These are phyloP conservation scores for Strigamia maritima DNA, from an alignment of 2,888 invertebrate species.

Conservation along the genomic window DNA sequence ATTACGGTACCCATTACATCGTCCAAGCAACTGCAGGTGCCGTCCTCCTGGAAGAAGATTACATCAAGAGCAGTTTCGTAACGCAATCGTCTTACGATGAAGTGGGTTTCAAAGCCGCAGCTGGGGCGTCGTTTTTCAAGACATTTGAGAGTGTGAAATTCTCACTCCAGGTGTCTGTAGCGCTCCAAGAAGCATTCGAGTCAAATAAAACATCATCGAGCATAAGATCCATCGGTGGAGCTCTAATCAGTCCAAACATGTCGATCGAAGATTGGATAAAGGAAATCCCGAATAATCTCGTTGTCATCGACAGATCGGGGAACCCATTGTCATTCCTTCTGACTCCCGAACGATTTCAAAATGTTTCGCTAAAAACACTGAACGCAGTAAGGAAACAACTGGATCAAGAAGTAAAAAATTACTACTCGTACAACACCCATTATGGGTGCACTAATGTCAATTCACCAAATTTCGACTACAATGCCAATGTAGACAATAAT, in stretches of 20 bases:
- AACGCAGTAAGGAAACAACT: neutral
- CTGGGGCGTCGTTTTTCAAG: neutral
- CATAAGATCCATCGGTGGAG: neutral
- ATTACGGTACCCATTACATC: constrained; percentile 31
- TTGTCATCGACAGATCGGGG: neutral
- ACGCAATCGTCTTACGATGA: neutral
- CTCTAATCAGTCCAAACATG: neutral
- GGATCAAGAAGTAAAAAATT: neutral
- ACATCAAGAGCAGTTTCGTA: neutral
- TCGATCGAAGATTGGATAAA: constrained; percentile 9
- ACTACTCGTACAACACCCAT: constrained; percentile 35
- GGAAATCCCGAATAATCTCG: neutral
- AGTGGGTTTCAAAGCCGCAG: neutral
- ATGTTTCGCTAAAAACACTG: neutral
- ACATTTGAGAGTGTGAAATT: neutral
- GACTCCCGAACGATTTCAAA: neutral
- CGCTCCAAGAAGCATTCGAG: neutral
- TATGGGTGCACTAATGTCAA: neutral
- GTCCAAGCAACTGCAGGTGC: neutral
- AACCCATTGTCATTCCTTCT: constrained; percentile 5
- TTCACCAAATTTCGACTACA: constrained; percentile 32
- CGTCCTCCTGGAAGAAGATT: constrained; percentile 21
- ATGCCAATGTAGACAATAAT: constrained; percentile 1
- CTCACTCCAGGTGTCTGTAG: neutral
- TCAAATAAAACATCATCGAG: neutral